Evolutionary conservation across 2,797 vertebrate species (phyloP).

Genomic region (Myripristis jacobus): DNA sequence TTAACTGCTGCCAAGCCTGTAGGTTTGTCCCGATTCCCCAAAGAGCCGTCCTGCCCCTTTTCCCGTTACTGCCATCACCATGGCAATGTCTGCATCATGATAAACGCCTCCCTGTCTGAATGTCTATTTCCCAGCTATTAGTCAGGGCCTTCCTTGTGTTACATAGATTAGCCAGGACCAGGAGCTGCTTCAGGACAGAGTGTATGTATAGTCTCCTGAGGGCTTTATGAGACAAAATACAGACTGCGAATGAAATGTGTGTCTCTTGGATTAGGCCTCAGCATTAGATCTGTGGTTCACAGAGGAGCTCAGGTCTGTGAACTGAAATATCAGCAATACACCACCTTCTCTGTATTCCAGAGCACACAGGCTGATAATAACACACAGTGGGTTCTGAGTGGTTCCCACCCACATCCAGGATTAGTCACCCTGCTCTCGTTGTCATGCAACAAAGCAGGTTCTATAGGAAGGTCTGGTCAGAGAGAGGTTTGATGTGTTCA

Average conservation of each 20-base stretch:
- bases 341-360: background rate
- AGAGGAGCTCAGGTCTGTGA: slow-evolving; percentile 19
- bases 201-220: slow-evolving; percentile 26
- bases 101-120: slow-evolving; percentile 39
- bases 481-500: background rate
- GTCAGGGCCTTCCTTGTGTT: slow-evolving; percentile 15
- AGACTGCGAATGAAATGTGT: slow-evolving; percentile 30
- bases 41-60: slow-evolving; percentile 44
- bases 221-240: slow-evolving; percentile 18
- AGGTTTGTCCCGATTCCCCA: slow-evolving; percentile 59
- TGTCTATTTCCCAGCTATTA: slow-evolving; percentile 57
- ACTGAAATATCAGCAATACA: slow-evolving; percentile 40
- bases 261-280: slow-evolving; percentile 26
- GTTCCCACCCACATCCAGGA: slow-evolving; percentile 46
- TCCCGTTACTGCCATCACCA: slow-evolving; percentile 63
- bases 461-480: background rate
- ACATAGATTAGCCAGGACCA: slow-evolving; percentile 26
- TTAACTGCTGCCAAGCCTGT: slow-evolving; percentile 57
- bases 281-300: slow-evolving; percentile 22
- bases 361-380: slow-evolving; percentile 23
- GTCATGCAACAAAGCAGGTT: slow-evolving; percentile 29
- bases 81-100: slow-evolving; percentile 63
- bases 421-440: slow-evolving; percentile 22
- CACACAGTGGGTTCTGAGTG: slow-evolving; percentile 52
- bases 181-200: slow-evolving; percentile 9